Evolutionary conservation across 2,888 invertebrate species (phyloP).

Genomic region (Silvanus unidentatus): DNA sequence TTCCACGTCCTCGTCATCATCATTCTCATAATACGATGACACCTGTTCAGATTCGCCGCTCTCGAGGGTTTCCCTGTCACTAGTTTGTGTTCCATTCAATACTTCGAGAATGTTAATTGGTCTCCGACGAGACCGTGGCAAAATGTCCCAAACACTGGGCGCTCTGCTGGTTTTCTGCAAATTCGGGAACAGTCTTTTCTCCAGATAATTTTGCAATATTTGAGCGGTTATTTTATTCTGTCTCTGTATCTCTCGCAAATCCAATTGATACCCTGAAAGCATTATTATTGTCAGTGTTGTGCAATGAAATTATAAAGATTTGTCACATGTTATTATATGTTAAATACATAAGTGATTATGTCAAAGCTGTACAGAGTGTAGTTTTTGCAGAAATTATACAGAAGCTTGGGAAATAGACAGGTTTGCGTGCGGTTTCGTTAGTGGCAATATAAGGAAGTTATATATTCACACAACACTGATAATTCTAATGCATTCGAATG

Average conservation of each 20-base stretch:
- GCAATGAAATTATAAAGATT: background rate
- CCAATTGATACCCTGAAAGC: conserved; percentile 43
- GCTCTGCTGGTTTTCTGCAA: conserved; percentile 44
- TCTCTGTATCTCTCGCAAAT: conserved; percentile 57
- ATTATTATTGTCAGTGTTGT: conserved; percentile 19
- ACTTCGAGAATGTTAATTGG: conserved; percentile 34
- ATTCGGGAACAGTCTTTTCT: conserved; percentile 61
- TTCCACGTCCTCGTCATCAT: conserved; percentile 49
- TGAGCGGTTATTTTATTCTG: conserved; percentile 74
- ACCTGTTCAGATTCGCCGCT: conserved; percentile 68
- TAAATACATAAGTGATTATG: background rate
- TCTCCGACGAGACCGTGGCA: conserved; percentile 47
- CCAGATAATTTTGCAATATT: conserved; percentile 67
- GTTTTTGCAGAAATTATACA: no score
- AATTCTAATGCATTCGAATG: conserved; percentile 3
- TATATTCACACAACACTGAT: conserved; percentile 5
- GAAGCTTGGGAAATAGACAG: no score
- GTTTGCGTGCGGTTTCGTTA: conserved; percentile 1
- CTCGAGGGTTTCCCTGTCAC: conserved; percentile 52
- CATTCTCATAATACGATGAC: conserved; percentile 50
- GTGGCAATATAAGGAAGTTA: background rate
- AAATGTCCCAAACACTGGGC: conserved; percentile 61
- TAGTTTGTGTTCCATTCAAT: conserved; percentile 25
- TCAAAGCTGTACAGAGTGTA: background rate
- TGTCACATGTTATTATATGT: no score